A percentile compares a stretch with the other conserved stretches of the same genome.
These are phyloP conservation scores for Notechis scutatus DNA, from an alignment of 2,113 vertebrate genomes.

Conservation along the genomic window DNA sequence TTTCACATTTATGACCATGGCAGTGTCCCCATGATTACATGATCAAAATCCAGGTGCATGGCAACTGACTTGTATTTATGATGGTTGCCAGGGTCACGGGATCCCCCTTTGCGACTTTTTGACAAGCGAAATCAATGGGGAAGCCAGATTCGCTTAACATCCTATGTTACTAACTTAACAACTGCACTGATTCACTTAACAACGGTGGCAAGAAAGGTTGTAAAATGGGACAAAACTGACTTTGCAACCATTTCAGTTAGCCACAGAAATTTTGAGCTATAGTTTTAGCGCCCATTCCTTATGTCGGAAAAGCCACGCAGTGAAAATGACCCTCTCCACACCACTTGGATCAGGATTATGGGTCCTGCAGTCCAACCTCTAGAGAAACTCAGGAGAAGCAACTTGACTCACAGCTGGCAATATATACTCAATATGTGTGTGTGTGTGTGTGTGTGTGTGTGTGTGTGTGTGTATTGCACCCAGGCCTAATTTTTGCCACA, in stretches of 20 bases:
- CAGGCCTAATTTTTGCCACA: not conserved
- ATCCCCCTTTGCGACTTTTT: not conserved
- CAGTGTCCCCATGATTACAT: not conserved
- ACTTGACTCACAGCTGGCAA: no score
- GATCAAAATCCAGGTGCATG: not conserved
- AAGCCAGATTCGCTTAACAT: not conserved
- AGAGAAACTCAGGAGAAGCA: not conserved
- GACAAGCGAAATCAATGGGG: not conserved
- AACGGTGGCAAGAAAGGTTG: not conserved
- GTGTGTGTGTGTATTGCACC: no score
- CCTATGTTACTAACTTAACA: not conserved
- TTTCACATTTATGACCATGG: not conserved
- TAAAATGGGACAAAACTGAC: not conserved
- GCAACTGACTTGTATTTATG: not conserved
- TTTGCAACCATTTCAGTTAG: not conserved
- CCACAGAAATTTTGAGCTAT: not conserved
- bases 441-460: no score
- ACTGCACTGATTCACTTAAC: not conserved
- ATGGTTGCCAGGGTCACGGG: rapidly evolving
- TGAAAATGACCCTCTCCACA: not conserved
- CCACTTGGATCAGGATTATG: not conserved
- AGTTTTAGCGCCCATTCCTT: not conserved
- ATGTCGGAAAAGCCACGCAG: not conserved
- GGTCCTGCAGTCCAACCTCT: not conserved
- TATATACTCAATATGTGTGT: no score